A percentile compares a stretch with the other conserved stretches of the same genome.
These are phyloP conservation scores for Phytoseiulus persimilis DNA, from an alignment of 2,888 invertebrate genomes.

Conservation along the genomic window DNA sequence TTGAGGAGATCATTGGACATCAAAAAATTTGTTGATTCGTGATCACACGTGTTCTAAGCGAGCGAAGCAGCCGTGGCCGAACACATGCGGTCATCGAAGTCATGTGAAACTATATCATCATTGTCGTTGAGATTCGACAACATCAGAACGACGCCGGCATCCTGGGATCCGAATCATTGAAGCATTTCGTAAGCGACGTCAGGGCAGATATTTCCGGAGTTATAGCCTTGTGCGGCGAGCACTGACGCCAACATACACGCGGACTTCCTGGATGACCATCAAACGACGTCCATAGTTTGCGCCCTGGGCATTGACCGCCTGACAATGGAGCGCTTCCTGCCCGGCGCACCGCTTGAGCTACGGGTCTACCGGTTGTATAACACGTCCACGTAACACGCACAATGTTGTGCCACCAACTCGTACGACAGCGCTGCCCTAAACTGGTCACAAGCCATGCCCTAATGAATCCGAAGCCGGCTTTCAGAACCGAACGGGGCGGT, in stretches of 20 bases:
- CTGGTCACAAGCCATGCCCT: not conserved
- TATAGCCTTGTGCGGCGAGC: not conserved
- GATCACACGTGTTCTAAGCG: too few relatives aligned
- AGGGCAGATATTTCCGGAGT: not conserved
- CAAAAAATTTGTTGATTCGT: too few relatives aligned
- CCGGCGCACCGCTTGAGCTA: not conserved
- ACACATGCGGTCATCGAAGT: not conserved
- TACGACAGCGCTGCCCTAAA: not conserved
- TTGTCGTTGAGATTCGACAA: not conserved
- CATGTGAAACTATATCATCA: not conserved
- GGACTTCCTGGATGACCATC: not conserved
- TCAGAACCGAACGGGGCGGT: not conserved
- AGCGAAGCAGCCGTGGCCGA: not conserved
- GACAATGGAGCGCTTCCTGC: not conserved
- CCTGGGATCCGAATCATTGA: not conserved
- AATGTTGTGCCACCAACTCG: not conserved
- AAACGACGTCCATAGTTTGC: constrained; percentile 5
- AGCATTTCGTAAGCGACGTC: not conserved
- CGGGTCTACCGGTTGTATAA: not conserved
- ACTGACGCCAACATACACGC: not conserved
- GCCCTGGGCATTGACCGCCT: constrained; percentile 5
- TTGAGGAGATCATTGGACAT: too few relatives aligned
- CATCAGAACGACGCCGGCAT: not conserved
- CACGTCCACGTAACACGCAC: not conserved
- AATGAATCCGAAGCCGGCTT: not conserved